Conservation (phyloP, 2,113 vertebrate genomes). For the Chinchilla lanigera region DNA sequence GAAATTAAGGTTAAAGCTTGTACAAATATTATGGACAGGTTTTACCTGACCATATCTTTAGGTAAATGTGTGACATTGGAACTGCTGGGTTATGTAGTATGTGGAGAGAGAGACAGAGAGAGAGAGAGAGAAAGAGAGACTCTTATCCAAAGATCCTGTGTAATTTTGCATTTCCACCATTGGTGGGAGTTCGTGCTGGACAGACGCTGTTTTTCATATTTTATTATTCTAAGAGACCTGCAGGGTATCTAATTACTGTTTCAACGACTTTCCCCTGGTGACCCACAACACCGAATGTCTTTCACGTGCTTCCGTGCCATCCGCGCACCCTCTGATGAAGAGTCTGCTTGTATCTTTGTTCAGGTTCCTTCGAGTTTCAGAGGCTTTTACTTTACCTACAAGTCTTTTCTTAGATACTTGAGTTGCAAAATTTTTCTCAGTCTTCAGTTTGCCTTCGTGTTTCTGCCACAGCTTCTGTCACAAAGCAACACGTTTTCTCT, state of each 20-base stretch:
- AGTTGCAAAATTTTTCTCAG: neutral
- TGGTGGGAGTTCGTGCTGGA: neutral
- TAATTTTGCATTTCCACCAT: neutral
- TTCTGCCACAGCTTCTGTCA: neutral
- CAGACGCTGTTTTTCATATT: neutral
- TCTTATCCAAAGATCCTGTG: too few species aligned
- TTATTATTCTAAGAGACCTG: too few species aligned
- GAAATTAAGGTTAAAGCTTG: neutral
- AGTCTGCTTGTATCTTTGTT: accelerated
- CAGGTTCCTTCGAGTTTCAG: neutral
- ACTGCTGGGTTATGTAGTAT: too few species aligned
- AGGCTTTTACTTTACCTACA: neutral
- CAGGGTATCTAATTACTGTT: accelerated
- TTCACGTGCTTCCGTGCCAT: neutral
- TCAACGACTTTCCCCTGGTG: too few species aligned
- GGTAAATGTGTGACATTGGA: neutral
- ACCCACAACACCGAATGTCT: accelerated
- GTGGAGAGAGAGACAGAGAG: too few species aligned
- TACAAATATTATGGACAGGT: neutral
- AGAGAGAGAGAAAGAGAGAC: neutral
- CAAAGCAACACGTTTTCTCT: neutral
- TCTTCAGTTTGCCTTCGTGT: neutral
- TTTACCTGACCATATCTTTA: too few species aligned
- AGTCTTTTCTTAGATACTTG: neutral
- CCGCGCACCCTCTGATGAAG: accelerated